Base-by-base conservation (phyloP, 1,140 invertebrate genomes). In the Triops cancriformis region DNA sequence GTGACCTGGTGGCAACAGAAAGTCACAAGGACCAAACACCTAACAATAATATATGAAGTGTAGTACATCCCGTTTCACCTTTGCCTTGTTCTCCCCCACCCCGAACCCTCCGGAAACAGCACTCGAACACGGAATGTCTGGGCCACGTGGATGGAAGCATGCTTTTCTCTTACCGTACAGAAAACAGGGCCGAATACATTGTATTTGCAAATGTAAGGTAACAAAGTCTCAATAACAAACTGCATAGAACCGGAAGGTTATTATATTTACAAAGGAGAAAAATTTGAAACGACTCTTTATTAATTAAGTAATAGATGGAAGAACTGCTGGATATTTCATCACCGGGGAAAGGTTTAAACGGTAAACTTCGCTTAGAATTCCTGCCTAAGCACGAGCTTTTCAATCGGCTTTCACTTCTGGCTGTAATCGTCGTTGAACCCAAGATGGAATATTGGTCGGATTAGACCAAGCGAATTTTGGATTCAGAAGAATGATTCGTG, bases 361-460 rank as follows among this genome's bases (percentile, higher is more conserved):
- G 11, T 6, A 31, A 73, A n/a, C 73, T 77, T 1, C 43, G 74
- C 27, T 42, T 43, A 74, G 18, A 74, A 42, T 74, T 72, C 23
- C 14, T 42, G 43, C 18, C 26, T 43, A 42, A 26, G 74, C 72
- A 26, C 10, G 14, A 27, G 10, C 72, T 27, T 27, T 14, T 72
- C 26, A 26, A 77, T 28, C 12, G 26, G 27, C 72, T 72, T 37
- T 73, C 18, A n/a, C 26, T 18, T 72, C 26, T 72, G 43, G 23
- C 31, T 79, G 64, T 11, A 79, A 45, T 23, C 78, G 78, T n/a
- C 74, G 73, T 14, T 77, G n/a, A 14, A 79, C 75, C 78, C 78
- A 79, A 28, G 27, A 26, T 72, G 78, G 78, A 42, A 79, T 72
- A 26, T 76, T 75, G n/a, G 64, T 28, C 2, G 78, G 78, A 37